Evolutionary conservation across 2,888 invertebrate species (phyloP), one percentile per base, ranked within the genome.

Genomic region (Nephrotoma flavescens): DNA sequence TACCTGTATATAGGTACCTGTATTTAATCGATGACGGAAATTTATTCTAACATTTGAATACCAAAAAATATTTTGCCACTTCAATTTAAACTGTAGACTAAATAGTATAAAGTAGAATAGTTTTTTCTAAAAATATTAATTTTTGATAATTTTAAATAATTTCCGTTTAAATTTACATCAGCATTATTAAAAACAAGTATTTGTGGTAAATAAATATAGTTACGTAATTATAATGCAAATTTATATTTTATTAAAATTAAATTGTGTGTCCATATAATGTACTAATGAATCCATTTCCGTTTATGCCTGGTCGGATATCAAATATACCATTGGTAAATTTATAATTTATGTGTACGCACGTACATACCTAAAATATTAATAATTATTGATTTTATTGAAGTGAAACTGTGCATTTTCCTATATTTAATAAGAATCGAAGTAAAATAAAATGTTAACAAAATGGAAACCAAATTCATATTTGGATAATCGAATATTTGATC

Each of bases 301-400:
- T 88, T 85, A 87, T 87, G 47, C 88, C 89, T 45, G 89, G 90
- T 41, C 89, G 90, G 87, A 90, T 90, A 85, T 91, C 92, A 47
- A 91, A 90, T 88, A 89, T 92, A 87, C 91, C 92, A 84, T 90
- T 91, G 89, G 92, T 92, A 90, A 91, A 91, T 91, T 89, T 86
- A 83, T 87, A 47, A 52, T 71, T 71, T 71, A 31, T 31, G 31
- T 31, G 31, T 31, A 31, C 19, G 19, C 31, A 31, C 71, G 31
- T 71, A 9, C 42, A 1, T 7, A 5, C n/a, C n/a, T 85, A 42
- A 47, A n/a, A 86, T 15, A 6, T 52, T 71, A 71, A 71, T 15
- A 15, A 15, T 15, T 52, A 31, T 71, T 71, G 31, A 71, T 71
- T 71, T 71, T 9, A 71, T 19, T 19, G 11, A 71, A 71, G 71